Base-by-base conservation (phyloP, 2,113 vertebrate species). In the Mustela lutreola region DNA sequence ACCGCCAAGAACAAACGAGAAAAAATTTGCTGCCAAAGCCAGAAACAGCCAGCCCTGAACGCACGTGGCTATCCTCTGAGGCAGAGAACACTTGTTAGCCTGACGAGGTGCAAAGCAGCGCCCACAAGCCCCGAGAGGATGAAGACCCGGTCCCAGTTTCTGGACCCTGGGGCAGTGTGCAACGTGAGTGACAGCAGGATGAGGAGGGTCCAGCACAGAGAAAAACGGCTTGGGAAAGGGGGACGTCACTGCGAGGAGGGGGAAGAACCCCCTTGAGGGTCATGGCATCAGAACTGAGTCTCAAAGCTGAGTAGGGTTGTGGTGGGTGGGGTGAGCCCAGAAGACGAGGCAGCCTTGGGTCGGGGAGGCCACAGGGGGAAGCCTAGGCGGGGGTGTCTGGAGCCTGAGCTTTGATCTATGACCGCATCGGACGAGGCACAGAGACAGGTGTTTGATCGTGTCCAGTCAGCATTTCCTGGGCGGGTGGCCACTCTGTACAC, bases 41-140 rank as follows among this genome's bases (percentile, higher is more conserved):
- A 67, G 63, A 88, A 89, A 45, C 7, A 45, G 63, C 65, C 45
- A 12, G n/a, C 28, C 28, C 58, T 28, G 36, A 65, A 26, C 50
- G 75, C 76, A 15, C 0, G 0, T 11, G 45, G 79, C 65, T 45
- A 0, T 56, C 83, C 65, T 76, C 22, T 7, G 71, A 94, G 21
- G 36, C 65, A 65, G 33, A 71, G 65, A 67, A 9, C n/a, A 9
- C 48, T 45, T 19, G 18, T 82, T n/a, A 53, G 45, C 79, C 78
- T 58, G 53, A 75, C 60, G 14, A 48, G 79, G 67, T 42, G 7
- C 67, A 58, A 73, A 80, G 22, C 45, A 7, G 45, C 11, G 14
- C 42, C 0, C 0, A 2, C 0, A 36, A 67, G 33, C 45, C 10
- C 87, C 56, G 26, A 60, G 86, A 26, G 2, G 80, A 56, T 7